Conservation (phyloP, 2,888 invertebrate genomes). For the Ormyrus nitidulus region DNA sequence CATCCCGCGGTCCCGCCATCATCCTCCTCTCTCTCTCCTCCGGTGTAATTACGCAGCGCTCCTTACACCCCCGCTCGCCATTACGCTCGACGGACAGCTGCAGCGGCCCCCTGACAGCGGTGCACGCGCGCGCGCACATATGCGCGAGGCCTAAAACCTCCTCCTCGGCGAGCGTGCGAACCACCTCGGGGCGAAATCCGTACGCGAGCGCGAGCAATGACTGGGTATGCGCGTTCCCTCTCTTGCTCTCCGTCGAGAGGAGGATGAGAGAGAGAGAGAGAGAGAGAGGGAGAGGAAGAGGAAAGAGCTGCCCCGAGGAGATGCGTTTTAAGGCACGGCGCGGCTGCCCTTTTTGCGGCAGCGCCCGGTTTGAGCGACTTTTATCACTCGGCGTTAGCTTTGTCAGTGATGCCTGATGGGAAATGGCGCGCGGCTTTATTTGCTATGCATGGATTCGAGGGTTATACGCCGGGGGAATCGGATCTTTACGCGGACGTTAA, state of each 20-base stretch:
- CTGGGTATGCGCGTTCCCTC: constrained; percentile 9
- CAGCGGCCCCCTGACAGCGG: constrained; percentile 8
- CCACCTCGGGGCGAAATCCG: constrained; percentile 45
- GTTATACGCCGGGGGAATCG: no score
- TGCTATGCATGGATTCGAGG: no score
- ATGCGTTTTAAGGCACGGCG: constrained; percentile 8
- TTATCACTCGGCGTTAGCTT: no score
- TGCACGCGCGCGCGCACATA: no score
- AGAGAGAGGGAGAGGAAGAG: constrained; percentile 2
- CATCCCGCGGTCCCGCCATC: not conserved
- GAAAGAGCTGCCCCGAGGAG: not conserved
- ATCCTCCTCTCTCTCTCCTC: not conserved
- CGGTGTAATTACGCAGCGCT: constrained; percentile 42
- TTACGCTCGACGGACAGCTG: constrained; percentile 15
- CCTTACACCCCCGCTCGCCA: constrained; percentile 4
- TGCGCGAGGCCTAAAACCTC: not conserved
- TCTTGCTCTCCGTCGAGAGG: constrained; percentile 4
- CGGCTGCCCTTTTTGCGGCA: no score
- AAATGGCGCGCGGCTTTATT: no score
- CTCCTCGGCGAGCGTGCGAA: constrained; percentile 53
- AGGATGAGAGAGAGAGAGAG: not conserved
- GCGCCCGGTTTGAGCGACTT: no score
- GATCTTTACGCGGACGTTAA: no score
- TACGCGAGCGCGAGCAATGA: constrained; percentile 29
- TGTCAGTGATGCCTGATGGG: no score